These are phyloP conservation scores for Rousettus leschenaultii DNA, from an alignment of 2,113 vertebrate species.

Conservation along the genomic window DNA sequence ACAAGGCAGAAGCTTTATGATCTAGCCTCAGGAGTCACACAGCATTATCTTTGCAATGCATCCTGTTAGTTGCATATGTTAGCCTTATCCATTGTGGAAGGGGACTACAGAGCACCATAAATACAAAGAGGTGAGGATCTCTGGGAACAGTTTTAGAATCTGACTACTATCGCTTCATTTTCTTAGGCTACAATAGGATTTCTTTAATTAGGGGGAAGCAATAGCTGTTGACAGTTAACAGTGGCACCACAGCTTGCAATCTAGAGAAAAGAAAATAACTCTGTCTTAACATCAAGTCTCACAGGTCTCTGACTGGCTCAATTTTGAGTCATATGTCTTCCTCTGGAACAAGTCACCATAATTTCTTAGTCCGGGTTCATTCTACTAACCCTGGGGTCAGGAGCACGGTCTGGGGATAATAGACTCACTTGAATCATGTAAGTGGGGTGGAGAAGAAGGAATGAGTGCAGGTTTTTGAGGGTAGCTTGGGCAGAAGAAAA, in stretches of 20 bases:
- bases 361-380: neutral
- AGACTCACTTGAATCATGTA: neutral
- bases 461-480: neutral
- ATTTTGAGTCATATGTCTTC: neutral
- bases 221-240: accelerated
- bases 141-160: neutral
- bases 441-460: neutral
- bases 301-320: neutral
- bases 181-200: neutral
- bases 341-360: neutral
- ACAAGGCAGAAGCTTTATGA: neutral
- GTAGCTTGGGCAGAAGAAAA: neutral
- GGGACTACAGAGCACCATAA: accelerated
- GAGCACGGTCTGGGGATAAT: accelerated
- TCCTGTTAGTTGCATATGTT: neutral
- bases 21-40: neutral
- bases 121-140: neutral
- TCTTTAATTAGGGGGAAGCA: neutral
- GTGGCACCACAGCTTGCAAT: neutral
- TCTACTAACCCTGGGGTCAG: neutral
- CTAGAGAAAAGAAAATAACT: neutral
- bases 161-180: neutral
- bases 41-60: neutral
- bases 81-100: neutral
- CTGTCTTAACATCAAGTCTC: neutral